Evolutionary conservation across 2,888 invertebrate genomes (phyloP), one percentile per base, ranked within the genome.

Genomic region (Nomada flava): DNA sequence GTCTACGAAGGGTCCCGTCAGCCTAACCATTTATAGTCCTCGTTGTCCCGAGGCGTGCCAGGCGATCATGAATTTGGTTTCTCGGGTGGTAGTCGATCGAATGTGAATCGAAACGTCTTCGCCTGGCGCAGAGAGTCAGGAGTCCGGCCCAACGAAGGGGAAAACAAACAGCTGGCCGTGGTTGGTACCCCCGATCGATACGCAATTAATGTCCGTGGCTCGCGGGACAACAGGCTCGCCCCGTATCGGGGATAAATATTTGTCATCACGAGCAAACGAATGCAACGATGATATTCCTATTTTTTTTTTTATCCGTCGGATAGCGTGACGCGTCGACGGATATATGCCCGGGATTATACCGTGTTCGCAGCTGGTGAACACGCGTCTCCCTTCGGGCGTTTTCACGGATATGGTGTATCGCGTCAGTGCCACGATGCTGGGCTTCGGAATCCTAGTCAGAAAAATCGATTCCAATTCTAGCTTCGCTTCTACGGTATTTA

Each of bases 171-270:
- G 55, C 13, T 42, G 59, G 55, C 47, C 50, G 3, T 55, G 36
- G 47, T n/a, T 71, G 23, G 7, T 36, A 15, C 0, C 10, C 26
- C 9, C 50, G 72, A 72, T 76, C 76, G 76, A 76, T 76, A 76
- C 42, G 72, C 72, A 76, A 76, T 76, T 76, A 76, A 72, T 59
- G 72, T 44, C 44, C 26, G 59, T 50, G 64, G 64, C 42, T 57
- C 36, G 64, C 10, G 50, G 64, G 26, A 65, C 72, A 72, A 76
- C 52, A 59, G 59, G 29, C 23, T n/a, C 63, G 23, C 36, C 36
- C 36, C 36, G 36, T 20, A 23, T 20, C 62, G 36, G 23, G 57
- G 64, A 72, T 42, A 76, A 76, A 76, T 72, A 76, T 76, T 76
- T 76, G 76, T 60, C 72, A 26, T 26, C 23, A 13, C 13, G 59